Base-by-base conservation (phyloP, 2,797 vertebrate species). In the Phylloscopus collybita region DNA sequence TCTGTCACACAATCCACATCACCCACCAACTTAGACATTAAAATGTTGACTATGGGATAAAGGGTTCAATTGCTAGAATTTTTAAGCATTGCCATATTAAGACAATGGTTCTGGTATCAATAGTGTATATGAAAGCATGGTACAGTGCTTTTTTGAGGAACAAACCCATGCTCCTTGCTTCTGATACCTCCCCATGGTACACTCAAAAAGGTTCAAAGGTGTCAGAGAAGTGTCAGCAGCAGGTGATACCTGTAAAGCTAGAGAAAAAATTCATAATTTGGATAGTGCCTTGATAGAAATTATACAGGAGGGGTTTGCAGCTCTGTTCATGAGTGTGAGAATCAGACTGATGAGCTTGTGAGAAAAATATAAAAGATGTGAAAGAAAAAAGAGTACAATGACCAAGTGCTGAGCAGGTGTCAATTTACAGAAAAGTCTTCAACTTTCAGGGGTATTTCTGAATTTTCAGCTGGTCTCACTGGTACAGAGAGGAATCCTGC, bases 271-370 rank as follows among this genome's bases (percentile, higher is more conserved):
- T 53, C 3, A 12, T 50, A 10, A 32, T 13, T 62, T 42, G 3
- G 7, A 11, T 36, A 12, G 10, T 36, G 6, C 5, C 16, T 86
- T 64, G 11, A 36, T 16, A 42, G 19, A 83, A 96, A 59, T 30
- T 4, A 16, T 42, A 49, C 10, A 74, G n/a, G 75, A 62, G 7
- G 5, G 8, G 8, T 10, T 44, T 90, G 8, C 30, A 82, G 17
- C 6, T 65, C 32, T 65, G 22, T 66, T 57, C 27, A 6, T 50
- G 17, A 16, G 2, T 38, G 25, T 47, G 16, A n/a, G 22, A 80
- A 50, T 76, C 51, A 69, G 27, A 49, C 7, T 40, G 12, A 59
- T 0, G 0, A 57, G 51, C 23, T 47, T 69, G 27, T 3, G 1
- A 82, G 40, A 66, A 54, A 87, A 89, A 53, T 56, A 29, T 13